Base-by-base conservation (phyloP, 2,113 vertebrate species). In the Cynoglossus semilaevis region DNA sequence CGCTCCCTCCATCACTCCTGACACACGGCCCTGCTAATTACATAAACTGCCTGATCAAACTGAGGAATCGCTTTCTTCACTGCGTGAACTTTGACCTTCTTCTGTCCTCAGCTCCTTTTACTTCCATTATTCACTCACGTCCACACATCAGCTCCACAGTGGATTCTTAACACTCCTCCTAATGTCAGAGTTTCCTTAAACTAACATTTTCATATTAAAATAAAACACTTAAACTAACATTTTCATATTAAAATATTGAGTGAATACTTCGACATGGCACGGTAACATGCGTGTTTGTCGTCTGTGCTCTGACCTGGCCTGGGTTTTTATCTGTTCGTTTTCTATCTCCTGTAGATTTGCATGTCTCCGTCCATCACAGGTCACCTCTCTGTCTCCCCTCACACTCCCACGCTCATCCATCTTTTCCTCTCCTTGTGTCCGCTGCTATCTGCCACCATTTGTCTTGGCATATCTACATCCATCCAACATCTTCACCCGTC, bases 31-130 rank as follows among this genome's bases (percentile, higher is more conserved):
- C 46, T 63, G 71, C 57, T 71, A 80, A 77, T 73, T 73, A 67
- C 66, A 80, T 68, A 52, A 71, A 68, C 62, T 48, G 43, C 35
- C 52, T 57, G 69, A 76, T 67, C 63, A 78, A 52, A 62, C 66
- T 9, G 9, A 56, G 13, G 50, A 67, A 67, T 66, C 53, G 67
- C 47, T 13, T 14, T 6, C 60, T 69, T 72, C 66, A 55, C 57
- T 57, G 66, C 48, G 58, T 69, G 51, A 77, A 68, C 55, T 47
- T 29, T 49, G 29, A 9, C 68, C 38, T 3, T 18, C 38, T 15
- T 36, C 56, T 40, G n/a, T 69, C 52, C 29, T 47, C 43, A 18
- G 5, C 43, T 53, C 55, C 2, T 43, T 35, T 43, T 15, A 4
- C 34, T 19, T 47, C 14, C 7, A 51, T 46, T 7, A 2, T 9